Evolutionary conservation across 1,140 invertebrate species (phyloP), one percentile per base, ranked within the genome.

Genomic region (Meloidogyne floridensis): DNA sequence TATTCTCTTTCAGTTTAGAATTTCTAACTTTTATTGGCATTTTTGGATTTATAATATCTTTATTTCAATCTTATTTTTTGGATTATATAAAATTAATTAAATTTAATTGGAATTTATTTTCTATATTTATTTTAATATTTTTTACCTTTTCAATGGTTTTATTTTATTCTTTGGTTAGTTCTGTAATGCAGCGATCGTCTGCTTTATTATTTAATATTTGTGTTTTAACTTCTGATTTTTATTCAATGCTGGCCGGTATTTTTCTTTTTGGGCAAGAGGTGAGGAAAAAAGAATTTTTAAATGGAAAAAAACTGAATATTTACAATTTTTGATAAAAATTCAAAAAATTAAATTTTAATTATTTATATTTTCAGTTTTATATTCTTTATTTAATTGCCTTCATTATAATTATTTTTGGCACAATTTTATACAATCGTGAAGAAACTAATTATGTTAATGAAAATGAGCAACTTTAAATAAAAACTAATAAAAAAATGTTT

Each of bases 161-260:
- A 65, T 65, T 65, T 18, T 65, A 65, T 65, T 65, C 59, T 65
- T 65, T 65, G 59, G 59, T 65, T 65, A 65, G 59, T 65, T 65
- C 15, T 65, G 59, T 65, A 1, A 65, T 65, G 59, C 59, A 65
- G n/a, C 5, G 59, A 65, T 65, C 59, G 6, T 65, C 59, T n/a
- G 59, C 59, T 65, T 65, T 65, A 65, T 65, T 65, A 7, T 65
- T 65, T 65, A 65, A 65, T 65, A 65, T 65, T 65, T 65, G n/a
- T 65, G 59, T 65, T 65, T 18, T 65, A 65, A 65, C 59, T 6
- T 65, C 59, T 65, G 59, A 65, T 65, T 65, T 65, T 65, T 65
- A 65, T 65, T 65, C 59, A 65, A 65, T 65, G 59, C n/a, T 65
- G 1, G 59, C 59, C 7, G 59, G 59, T n/a, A 65, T 65, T 65